A percentile compares a stretch with the other conserved stretches of the same genome.
These are phyloP conservation scores for Neotoxoptera formosana DNA, from an alignment of 1,140 invertebrate genomes.

Conservation along the genomic window DNA sequence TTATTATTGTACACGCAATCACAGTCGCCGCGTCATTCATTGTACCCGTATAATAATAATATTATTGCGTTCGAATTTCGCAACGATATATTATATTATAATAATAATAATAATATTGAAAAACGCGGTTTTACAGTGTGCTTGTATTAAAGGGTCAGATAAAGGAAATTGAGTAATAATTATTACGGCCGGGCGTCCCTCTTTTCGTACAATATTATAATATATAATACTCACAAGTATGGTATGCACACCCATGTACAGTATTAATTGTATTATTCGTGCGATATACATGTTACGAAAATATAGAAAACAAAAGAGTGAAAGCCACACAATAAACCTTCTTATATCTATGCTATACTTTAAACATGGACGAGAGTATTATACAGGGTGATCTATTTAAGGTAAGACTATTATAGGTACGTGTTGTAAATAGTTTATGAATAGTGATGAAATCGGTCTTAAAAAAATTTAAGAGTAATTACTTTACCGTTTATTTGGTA, in stretches of 20 bases:
- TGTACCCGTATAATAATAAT: neutral
- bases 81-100: no score
- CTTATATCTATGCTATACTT: neutral
- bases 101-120: neutral
- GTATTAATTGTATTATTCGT: neutral
- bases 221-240: neutral
- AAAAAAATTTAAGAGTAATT: neutral
- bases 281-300: neutral
- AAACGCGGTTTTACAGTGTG: neutral
- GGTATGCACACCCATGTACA: neutral
- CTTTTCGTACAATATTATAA: no score
- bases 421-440: neutral
- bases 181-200: neutral
- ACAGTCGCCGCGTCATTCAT: no score
- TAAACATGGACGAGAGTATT: neutral
- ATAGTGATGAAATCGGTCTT: neutral
- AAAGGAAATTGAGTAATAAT: constrained; percentile 8
- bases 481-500: no score
- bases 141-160: neutral
- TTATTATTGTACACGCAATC: neutral
- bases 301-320: neutral
- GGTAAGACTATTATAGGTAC: no score
- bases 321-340: neutral
- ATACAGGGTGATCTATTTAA: no score
- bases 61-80: neutral